Percentiles rank a stretch among this genome's conserved stretches.
Evolutionary conservation across 2,113 vertebrate species (phyloP).

Genomic region (Egretta garzetta): DNA sequence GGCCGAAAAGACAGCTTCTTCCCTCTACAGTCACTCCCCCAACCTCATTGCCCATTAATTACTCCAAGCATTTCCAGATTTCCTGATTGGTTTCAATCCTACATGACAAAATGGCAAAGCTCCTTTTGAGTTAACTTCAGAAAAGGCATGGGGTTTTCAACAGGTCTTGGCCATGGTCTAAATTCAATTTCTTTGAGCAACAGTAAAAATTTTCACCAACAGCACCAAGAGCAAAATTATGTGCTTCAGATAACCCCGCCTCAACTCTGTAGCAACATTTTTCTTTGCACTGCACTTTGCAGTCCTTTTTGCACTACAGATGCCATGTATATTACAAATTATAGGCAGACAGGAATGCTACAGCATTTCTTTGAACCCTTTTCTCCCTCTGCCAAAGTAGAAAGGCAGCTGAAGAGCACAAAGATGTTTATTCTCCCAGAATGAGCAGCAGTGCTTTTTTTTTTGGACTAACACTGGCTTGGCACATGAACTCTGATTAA

Average conservation of each 20-base stretch:
- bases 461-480: background rate
- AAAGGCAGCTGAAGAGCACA: background rate
- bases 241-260: background rate
- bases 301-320: background rate
- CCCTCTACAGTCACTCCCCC: background rate
- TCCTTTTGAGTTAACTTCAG: background rate
- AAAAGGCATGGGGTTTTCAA: background rate
- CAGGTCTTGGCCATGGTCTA: background rate
- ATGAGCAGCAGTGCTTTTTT: background rate
- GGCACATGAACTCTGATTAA: background rate
- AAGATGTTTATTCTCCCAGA: constrained; percentile 12
- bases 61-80: background rate
- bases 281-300: background rate
- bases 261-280: background rate
- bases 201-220: background rate
- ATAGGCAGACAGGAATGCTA: background rate
- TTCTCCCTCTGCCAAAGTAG: background rate
- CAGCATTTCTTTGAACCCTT: background rate
- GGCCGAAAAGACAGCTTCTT: background rate
- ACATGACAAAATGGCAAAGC: background rate
- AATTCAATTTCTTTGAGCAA: background rate
- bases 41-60: background rate
- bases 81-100: background rate
- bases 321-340: background rate
- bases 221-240: background rate